Conservation (phyloP, 2,888 invertebrate species). For the Andrena hattorfiana region DNA sequence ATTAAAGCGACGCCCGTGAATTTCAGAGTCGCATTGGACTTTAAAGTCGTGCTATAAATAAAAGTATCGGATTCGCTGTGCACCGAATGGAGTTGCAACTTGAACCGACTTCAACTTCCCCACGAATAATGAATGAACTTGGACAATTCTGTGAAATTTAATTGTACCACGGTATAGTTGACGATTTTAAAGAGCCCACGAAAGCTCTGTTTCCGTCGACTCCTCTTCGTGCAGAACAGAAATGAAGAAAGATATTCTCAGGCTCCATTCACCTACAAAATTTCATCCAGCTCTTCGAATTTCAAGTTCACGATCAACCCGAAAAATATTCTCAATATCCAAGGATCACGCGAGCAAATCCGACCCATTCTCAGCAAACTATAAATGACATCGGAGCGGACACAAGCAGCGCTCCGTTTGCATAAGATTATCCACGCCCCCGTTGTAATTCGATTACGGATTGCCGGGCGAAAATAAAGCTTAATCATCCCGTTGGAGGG, state of each 20-base stretch:
- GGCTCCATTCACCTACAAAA: no score
- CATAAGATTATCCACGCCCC: background rate
- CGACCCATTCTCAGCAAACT: no score
- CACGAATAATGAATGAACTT: background rate
- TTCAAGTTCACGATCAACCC: no score
- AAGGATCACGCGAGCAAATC: no score
- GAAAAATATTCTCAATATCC: no score
- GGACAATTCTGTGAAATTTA: background rate
- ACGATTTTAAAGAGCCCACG: background rate
- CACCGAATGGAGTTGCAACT: background rate
- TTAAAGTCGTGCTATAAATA: slow-evolving; percentile 27
- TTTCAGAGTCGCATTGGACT: background rate
- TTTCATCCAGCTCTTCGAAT: no score
- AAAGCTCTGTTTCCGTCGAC: no score
- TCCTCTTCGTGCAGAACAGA: no score
- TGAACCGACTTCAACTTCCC: background rate
- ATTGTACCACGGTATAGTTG: background rate
- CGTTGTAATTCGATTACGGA: slow-evolving; percentile 36
- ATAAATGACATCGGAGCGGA: background rate
- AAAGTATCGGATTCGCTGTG: slow-evolving; percentile 24
- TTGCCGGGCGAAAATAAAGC: slow-evolving; percentile 33
- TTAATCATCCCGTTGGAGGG: slow-evolving; percentile 41
- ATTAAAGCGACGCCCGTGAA: slow-evolving; percentile 5
- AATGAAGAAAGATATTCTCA: no score
- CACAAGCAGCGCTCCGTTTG: background rate